Percentiles rank a stretch among this genome's conserved stretches.
These are phyloP conservation scores for Microcebus murinus DNA, from an alignment of 2,113 vertebrate species.

Conservation along the genomic window DNA sequence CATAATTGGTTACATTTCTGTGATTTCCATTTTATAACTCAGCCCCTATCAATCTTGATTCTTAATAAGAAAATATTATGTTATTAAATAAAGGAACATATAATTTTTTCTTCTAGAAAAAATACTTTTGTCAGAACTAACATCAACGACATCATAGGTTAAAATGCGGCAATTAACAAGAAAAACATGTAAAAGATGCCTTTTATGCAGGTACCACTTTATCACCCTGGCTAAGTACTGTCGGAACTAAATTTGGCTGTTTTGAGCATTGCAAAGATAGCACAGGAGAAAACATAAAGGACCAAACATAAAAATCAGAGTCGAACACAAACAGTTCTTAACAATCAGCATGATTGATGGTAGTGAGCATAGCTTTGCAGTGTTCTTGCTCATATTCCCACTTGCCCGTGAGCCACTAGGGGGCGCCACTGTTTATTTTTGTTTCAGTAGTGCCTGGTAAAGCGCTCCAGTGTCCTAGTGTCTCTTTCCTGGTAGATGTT, in stretches of 20 bases:
- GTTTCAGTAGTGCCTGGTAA: neutral
- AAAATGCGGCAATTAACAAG: neutral
- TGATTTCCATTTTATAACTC: neutral
- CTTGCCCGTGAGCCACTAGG: neutral
- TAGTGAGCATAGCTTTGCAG: neutral
- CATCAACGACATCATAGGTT: neutral
- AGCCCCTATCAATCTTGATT: neutral
- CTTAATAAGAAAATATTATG: neutral
- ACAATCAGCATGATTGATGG: neutral
- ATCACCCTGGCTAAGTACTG: neutral
- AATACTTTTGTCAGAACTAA: neutral
- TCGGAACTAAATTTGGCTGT: neutral
- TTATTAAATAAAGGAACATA: neutral
- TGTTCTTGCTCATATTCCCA: neutral
- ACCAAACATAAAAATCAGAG: too few relatives aligned
- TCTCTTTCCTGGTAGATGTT: neutral
- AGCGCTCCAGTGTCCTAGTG: neutral
- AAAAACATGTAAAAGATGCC: neutral
- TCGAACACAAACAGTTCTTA: neutral
- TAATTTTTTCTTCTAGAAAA: conserved; percentile 2
- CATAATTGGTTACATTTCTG: neutral
- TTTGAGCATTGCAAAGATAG: neutral
- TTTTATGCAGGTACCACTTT: neutral
- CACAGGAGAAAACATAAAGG: neutral
- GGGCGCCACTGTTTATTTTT: neutral